phyloP scores from a whole-genome alignment of 2,113 vertebrate genomes.

The Stigmatopora argus region DNA sequence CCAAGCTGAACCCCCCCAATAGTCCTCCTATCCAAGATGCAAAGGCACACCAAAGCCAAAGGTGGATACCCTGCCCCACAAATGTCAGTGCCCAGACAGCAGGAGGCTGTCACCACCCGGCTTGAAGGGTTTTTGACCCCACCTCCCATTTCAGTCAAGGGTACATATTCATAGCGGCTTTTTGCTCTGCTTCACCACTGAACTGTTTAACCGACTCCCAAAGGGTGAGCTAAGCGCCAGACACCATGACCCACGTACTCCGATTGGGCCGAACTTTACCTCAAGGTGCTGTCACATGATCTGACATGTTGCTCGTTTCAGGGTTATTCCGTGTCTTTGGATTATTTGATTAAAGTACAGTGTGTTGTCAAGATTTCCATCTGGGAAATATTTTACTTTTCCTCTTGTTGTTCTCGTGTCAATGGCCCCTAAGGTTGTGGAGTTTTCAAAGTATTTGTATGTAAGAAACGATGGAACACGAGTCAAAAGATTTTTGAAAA shows the following conservation, averaged over 20 bases:
- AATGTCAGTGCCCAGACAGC: background rate
- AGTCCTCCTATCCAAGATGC: background rate
- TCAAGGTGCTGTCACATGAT: background rate
- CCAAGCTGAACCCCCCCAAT: background rate
- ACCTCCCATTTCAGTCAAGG: background rate
- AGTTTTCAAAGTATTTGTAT: no score
- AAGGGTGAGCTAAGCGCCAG: background rate
- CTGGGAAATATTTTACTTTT: no score
- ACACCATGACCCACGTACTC: background rate
- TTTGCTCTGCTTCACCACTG: slow-evolving; percentile 6
- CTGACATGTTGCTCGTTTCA: background rate
- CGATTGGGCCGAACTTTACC: background rate
- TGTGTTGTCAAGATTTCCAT: background rate
- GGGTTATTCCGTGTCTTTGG: background rate
- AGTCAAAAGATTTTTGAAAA: no score
- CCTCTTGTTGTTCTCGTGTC: no score
- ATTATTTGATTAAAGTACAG: background rate
- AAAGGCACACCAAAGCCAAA: background rate
- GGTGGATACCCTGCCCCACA: background rate
- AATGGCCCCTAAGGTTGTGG: no score
- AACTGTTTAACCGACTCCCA: slow-evolving; percentile 2
- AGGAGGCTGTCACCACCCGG: background rate
- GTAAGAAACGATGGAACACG: no score
- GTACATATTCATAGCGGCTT: background rate
- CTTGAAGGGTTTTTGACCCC: background rate